Percentiles rank a stretch among this genome's conserved stretches.
Conservation (phyloP, 2,797 vertebrate species). For the Gouania willdenowi region DNA sequence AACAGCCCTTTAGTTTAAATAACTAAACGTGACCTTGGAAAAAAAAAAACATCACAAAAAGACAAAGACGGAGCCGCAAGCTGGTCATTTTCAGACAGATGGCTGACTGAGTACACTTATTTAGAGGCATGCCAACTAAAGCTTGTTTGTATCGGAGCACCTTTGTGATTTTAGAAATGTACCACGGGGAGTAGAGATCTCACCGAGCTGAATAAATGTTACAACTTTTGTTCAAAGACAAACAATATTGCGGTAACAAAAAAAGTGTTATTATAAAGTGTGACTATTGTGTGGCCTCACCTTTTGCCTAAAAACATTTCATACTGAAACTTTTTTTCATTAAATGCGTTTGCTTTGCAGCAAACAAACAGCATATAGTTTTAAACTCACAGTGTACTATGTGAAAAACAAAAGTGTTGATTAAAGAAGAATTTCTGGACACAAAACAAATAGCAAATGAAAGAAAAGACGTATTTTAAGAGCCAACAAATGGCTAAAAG, state of each 20-base stretch:
- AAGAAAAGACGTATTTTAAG: not conserved
- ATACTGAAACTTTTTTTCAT: slow-evolving; percentile 1
- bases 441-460: too few species aligned
- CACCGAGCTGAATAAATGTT: not conserved
- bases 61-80: slow-evolving; percentile 2
- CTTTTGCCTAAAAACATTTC: not conserved
- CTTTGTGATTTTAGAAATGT: slow-evolving; percentile 24
- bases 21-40: not conserved
- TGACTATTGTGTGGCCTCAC: not conserved
- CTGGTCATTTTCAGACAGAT: slow-evolving; percentile 21
- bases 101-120: slow-evolving; percentile 24
- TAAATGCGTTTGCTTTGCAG: slow-evolving; percentile 6
- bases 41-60: not conserved
- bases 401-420: too few species aligned
- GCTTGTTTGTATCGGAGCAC: slow-evolving; percentile 31
- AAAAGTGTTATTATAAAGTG: too few species aligned
- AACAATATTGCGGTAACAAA: too few species aligned
- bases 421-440: too few species aligned
- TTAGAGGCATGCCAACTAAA: slow-evolving; percentile 21
- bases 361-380: slow-evolving; percentile 16
- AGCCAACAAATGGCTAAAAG: too few species aligned
- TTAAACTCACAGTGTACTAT: too few species aligned
- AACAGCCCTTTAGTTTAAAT: not conserved
- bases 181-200: slow-evolving; percentile 3
- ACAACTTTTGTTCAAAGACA: too few species aligned